Conservation (phyloP, 1,140 invertebrate genomes). For the Drosophila bipectinata region DNA sequence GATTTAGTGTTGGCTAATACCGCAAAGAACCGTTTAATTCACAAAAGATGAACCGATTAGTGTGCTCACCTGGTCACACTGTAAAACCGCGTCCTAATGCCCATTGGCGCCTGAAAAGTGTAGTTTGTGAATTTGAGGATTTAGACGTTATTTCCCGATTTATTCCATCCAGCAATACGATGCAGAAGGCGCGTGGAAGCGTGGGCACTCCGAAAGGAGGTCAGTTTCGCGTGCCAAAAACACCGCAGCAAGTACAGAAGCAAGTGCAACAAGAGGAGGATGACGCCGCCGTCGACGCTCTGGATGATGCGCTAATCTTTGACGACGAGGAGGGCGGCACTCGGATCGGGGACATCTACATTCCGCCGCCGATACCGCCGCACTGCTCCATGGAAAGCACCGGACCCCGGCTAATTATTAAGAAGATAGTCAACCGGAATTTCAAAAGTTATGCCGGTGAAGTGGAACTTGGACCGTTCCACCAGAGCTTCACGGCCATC, state of each 20-base stretch:
- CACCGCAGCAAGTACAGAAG: conserved; percentile 16
- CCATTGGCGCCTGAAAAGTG: conserved; percentile 25
- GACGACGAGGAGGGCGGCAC: conserved; percentile 84
- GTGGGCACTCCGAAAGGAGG: conserved; percentile 34
- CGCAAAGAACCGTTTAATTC: background rate
- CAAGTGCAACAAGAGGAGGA: conserved; percentile 33
- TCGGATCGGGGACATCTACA: conserved; percentile 92
- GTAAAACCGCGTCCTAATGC: conserved; percentile 19
- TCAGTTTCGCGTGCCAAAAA: conserved; percentile 24
- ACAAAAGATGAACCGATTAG: too few species aligned
- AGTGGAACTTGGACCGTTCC: conserved; percentile 92
- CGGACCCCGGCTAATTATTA: conserved; percentile 94
- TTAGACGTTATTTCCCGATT: background rate
- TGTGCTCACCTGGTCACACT: background rate
- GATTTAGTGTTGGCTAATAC: background rate
- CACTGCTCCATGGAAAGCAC: conserved; percentile 88
- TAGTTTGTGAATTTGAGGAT: conserved; percentile 32
- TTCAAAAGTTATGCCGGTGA: conserved; percentile 98
- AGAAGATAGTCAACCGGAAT: conserved; percentile 95
- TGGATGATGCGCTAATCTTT: conserved; percentile 77
- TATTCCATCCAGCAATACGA: background rate
- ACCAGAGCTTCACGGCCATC: conserved; percentile 98
- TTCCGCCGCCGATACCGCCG: conserved; percentile 92
- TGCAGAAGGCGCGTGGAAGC: conserved; percentile 29
- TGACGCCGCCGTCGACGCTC: conserved; percentile 46